Conservation (phyloP, 1,140 invertebrate species). For the Ostrea edulis region DNA sequence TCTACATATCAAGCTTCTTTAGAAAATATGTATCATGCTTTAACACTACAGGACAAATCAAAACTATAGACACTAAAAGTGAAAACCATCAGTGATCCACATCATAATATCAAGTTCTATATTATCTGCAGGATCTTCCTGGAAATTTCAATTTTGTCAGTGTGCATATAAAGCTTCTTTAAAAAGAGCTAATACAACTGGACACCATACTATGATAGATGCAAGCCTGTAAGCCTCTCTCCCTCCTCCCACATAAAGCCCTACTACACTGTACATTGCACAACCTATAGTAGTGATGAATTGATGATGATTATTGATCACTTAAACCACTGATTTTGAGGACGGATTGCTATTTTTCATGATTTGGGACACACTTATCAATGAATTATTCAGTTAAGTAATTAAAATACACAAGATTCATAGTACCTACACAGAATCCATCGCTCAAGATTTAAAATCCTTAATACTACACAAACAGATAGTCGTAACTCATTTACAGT, state of each 20-base stretch:
- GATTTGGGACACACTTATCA: too few species aligned
- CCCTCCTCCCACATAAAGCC: not conserved
- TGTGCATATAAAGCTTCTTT: not conserved
- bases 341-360: too few species aligned
- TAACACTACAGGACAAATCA: not conserved
- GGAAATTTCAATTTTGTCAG: not conserved
- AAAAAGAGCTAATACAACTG: not conserved
- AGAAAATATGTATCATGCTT: slow-evolving; percentile 28
- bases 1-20: not conserved
- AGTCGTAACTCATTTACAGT: too few species aligned
- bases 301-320: too few species aligned
- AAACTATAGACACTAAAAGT: not conserved
- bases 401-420: too few species aligned
- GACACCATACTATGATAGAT: slow-evolving; percentile 7
- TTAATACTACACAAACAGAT: too few species aligned
- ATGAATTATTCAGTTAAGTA: too few species aligned
- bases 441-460: too few species aligned
- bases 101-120: not conserved
- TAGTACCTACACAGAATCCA: too few species aligned
- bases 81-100: not conserved
- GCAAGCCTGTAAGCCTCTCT: not conserved
- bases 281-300: not conserved
- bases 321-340: too few species aligned
- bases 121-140: not conserved
- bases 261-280: not conserved